Conservation (phyloP, 2,113 vertebrate genomes). For the Chlorodrepanis virens region DNA sequence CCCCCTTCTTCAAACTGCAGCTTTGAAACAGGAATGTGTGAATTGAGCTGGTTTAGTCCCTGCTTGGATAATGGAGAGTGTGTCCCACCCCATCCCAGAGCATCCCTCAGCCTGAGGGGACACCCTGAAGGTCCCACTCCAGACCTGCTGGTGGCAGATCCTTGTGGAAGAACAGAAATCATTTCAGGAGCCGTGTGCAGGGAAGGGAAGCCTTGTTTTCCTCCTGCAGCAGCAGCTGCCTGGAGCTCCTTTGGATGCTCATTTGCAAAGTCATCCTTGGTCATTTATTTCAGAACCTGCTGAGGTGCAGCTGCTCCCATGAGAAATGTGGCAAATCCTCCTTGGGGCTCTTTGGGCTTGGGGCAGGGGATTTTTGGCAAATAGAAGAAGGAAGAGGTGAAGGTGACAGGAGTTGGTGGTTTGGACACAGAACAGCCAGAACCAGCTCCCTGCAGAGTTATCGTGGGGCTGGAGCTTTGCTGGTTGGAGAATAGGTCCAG, state of each 20-base stretch:
- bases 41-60: not conserved
- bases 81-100: not conserved
- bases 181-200: not conserved
- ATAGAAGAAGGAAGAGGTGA: not conserved
- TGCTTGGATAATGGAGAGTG: not conserved
- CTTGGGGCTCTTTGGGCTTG: rapidly evolving
- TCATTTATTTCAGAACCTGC: not conserved
- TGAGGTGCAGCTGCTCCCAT: not conserved
- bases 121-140: not conserved
- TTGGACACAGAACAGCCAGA: not conserved
- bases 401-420: not conserved
- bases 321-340: not conserved
- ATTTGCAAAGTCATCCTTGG: not conserved
- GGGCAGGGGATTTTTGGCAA: not conserved
- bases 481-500: not conserved
- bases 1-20: not conserved
- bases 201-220: not conserved
- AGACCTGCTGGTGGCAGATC: not conserved
- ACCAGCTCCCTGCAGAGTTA: rapidly evolving
- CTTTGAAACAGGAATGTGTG: not conserved
- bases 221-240: not conserved
- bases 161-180: not conserved
- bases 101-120: not conserved
- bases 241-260: not conserved
- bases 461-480: not conserved